Evolutionary conservation across 2,113 vertebrate genomes (phyloP).

Genomic region (Triplophysa dalaica): DNA sequence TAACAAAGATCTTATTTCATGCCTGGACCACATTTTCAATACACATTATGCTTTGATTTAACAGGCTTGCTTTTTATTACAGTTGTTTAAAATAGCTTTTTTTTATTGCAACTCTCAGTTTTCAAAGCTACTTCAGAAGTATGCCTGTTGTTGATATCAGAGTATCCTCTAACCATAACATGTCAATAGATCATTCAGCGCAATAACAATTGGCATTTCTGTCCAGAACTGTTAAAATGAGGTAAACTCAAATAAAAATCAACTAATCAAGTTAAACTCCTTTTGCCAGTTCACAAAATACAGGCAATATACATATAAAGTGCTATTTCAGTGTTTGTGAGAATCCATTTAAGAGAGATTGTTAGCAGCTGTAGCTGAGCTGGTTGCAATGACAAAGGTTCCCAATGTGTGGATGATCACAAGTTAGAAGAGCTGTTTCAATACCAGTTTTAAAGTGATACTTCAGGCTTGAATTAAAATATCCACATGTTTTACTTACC

Average conservation of each 20-base stretch:
- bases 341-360: constrained; percentile 8
- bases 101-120: not conserved
- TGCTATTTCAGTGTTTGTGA: not conserved
- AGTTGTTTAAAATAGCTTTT: not conserved
- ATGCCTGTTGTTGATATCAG: too few species aligned
- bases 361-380: constrained; percentile 8
- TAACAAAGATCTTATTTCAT: constrained; percentile 29
- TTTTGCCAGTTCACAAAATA: not conserved
- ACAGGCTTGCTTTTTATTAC: constrained; percentile 10
- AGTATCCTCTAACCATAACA: too few species aligned
- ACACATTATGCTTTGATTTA: constrained; percentile 5
- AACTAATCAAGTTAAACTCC: not conserved
- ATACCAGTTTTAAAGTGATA: too few species aligned
- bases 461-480: too few species aligned
- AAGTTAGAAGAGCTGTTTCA: not conserved
- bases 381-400: not conserved
- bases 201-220: constrained; percentile 28
- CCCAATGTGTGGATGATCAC: not conserved
- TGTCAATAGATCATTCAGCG: not conserved
- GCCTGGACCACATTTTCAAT: not conserved
- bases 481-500: too few species aligned
- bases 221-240: not conserved
- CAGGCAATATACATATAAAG: too few species aligned
- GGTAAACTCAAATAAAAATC: not conserved
- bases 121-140: not conserved